phyloP scores from a whole-genome alignment of 2,113 vertebrate species.

The Marmota flaviventris region DNA sequence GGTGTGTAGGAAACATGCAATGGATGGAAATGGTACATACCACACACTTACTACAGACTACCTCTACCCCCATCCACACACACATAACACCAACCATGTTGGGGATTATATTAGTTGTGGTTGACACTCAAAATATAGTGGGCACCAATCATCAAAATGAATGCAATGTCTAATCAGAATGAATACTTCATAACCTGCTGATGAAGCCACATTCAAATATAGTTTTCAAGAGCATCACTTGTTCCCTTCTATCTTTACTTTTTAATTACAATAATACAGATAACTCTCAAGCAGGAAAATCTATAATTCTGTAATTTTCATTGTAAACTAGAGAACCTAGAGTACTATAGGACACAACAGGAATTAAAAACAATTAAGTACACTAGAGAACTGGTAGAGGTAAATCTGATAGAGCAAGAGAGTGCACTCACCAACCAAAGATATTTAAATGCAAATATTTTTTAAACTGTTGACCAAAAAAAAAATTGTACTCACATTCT shows the following conservation, averaged over 20 bases:
- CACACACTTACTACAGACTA: neutral
- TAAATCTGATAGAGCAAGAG: neutral
- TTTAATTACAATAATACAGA: conserved; percentile 24
- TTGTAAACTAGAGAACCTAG: neutral
- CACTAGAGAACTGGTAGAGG: neutral
- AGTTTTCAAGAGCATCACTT: neutral
- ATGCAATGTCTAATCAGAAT: neutral
- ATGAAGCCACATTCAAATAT: neutral
- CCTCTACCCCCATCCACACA: neutral
- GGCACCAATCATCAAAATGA: neutral
- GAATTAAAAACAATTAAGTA: neutral
- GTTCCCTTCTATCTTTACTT: neutral
- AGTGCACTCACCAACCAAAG: neutral
- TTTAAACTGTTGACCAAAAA: neutral
- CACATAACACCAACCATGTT: neutral
- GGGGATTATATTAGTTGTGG: neutral
- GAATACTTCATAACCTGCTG: neutral
- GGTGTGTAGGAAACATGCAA: neutral
- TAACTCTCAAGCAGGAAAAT: neutral
- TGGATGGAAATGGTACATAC: neutral
- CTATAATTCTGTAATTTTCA: conserved; percentile 13
- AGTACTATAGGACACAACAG: neutral
- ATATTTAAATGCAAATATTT: neutral
- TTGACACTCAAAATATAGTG: neutral
- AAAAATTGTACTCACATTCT: neutral